These are phyloP conservation scores for Plecturocebus donacophilus DNA, from an alignment of 2,113 vertebrate species.

Conservation along the genomic window DNA sequence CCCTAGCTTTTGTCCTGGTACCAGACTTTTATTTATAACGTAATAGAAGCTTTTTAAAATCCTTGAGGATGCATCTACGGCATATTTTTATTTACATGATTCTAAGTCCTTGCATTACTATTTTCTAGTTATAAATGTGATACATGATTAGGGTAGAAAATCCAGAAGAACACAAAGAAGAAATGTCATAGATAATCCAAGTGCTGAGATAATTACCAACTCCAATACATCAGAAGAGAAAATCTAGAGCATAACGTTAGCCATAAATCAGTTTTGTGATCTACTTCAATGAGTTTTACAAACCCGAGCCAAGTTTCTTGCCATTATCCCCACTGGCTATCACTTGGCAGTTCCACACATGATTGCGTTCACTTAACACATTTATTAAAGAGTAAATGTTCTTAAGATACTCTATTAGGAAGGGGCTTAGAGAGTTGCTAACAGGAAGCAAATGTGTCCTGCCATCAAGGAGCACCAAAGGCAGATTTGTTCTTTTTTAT, in stretches of 20 bases:
- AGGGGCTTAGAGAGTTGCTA: neutral
- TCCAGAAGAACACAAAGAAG: constrained; percentile 15
- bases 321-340: neutral
- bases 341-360: neutral
- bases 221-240: neutral
- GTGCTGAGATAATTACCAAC: neutral
- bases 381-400: neutral
- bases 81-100: neutral
- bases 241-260: neutral
- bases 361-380: constrained; percentile 16
- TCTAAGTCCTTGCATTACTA: neutral
- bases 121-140: neutral
- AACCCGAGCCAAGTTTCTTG: neutral
- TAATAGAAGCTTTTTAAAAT: neutral
- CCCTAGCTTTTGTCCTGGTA: neutral
- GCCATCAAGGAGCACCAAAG: neutral
- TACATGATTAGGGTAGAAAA: neutral
- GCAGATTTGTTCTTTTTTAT: neutral
- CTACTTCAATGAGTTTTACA: neutral
- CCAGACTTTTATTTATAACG: neutral
- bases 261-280: neutral
- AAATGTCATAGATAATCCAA: constrained; percentile 11
- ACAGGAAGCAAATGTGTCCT: neutral
- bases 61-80: neutral
- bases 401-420: neutral